Percentiles rank a stretch among this genome's conserved stretches.
Conservation (phyloP, 2,888 invertebrate species). For the Pachycephus smyrnensis region DNA sequence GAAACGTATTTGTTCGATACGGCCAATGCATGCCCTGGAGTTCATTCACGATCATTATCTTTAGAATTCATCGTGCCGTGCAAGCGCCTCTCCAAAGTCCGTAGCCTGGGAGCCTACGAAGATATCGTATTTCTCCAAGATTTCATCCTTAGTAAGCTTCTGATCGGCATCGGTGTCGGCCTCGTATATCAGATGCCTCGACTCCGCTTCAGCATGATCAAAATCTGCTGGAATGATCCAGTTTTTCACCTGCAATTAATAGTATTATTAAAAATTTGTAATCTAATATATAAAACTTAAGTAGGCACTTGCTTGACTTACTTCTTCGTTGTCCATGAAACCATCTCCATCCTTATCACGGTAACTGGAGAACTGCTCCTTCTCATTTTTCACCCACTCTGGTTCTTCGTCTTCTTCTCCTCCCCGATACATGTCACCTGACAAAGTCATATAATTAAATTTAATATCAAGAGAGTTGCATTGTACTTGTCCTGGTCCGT, state of each 20-base stretch:
- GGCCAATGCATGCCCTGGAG: constrained; percentile 18
- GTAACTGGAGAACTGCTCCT: constrained; percentile 88
- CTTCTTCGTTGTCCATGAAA: constrained; percentile 88
- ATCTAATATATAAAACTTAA: constrained; percentile 4
- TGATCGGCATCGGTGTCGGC: constrained; percentile 94
- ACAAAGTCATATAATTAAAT: neutral
- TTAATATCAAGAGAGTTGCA: neutral
- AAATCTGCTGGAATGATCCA: constrained; percentile 98
- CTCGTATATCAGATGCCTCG: constrained; percentile 94
- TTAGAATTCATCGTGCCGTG: constrained; percentile 96
- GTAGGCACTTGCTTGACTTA: constrained; percentile 58
- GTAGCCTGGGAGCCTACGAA: constrained; percentile 99
- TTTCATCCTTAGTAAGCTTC: constrained; percentile 88
- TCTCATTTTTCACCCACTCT: constrained; percentile 95
- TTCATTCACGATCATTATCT: neutral
- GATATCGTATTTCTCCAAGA: constrained; percentile 94
- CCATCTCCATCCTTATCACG: constrained; percentile 92
- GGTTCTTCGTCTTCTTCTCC: constrained; percentile 84
- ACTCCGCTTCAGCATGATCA: constrained; percentile 97
- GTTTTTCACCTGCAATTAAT: constrained; percentile 71
- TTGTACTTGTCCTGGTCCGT: neutral
- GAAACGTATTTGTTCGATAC: constrained; percentile 13
- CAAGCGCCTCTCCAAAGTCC: constrained; percentile 96
- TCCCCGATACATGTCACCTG: constrained; percentile 88
- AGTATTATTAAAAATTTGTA: constrained; percentile 1